phyloP scores from a whole-genome alignment of 2,888 invertebrate species.

The Calephelis perditalis region DNA sequence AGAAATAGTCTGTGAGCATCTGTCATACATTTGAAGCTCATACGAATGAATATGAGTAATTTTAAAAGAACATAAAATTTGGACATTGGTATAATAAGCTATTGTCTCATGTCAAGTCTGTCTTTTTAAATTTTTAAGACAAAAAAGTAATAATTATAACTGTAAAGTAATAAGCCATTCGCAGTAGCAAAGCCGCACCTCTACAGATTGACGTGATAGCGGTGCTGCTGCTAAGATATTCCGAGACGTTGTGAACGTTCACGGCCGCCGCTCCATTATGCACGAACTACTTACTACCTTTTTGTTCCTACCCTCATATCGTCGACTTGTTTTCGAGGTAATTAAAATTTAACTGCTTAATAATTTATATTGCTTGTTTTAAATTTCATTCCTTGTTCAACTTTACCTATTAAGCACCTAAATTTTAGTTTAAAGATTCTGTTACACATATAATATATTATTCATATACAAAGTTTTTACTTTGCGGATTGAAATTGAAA shows the following conservation, averaged over 20 bases:
- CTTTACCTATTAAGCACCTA: slow-evolving; percentile 16
- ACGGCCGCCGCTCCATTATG: slow-evolving; percentile 59
- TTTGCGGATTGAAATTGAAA: too few relatives aligned
- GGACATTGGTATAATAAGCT: too few relatives aligned
- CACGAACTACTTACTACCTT: slow-evolving; percentile 41
- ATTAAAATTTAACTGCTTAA: slow-evolving; percentile 21
- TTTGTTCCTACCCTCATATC: slow-evolving; percentile 43
- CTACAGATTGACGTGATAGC: slow-evolving; percentile 45
- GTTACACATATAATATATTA: too few relatives aligned
- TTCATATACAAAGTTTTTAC: too few relatives aligned
- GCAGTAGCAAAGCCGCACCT: slow-evolving; percentile 34
- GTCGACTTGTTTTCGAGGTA: slow-evolving; percentile 30
- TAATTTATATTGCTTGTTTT: not conserved
- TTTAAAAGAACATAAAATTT: too few relatives aligned
- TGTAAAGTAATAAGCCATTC: slow-evolving; percentile 29
- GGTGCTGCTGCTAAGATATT: slow-evolving; percentile 61
- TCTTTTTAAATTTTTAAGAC: too few relatives aligned
- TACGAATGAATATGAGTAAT: too few relatives aligned
- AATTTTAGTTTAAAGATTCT: not conserved
- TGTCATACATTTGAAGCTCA: too few relatives aligned
- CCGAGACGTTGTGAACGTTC: slow-evolving; percentile 50
- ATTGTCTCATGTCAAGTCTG: too few relatives aligned
- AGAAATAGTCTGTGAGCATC: too few relatives aligned
- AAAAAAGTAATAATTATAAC: too few relatives aligned
- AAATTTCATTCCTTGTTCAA: slow-evolving; percentile 5